Evolutionary conservation across 2,888 invertebrate genomes (phyloP).

Genomic region (Caenorhabditis japonica): DNA sequence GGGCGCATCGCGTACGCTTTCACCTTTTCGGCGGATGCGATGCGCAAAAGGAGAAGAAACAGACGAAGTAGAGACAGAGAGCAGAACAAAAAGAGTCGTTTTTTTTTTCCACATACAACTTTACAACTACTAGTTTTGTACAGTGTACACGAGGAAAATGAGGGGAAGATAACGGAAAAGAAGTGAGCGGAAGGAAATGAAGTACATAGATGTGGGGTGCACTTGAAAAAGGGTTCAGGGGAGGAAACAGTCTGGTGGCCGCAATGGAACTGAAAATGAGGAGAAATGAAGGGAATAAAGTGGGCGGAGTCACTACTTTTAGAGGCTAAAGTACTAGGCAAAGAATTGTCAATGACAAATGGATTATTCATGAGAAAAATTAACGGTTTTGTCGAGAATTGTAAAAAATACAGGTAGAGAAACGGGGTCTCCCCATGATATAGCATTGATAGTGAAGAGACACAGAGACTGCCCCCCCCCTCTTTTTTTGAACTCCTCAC

Average conservation of each 20-base stretch:
- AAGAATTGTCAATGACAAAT: neutral
- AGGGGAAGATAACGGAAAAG: constrained; percentile 40
- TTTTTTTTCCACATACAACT: constrained; percentile 27
- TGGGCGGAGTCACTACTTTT: neutral
- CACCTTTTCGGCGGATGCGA: constrained; percentile 28
- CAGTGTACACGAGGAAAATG: constrained; percentile 40
- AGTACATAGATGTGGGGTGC: constrained; percentile 10
- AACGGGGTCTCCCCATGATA: too few relatives aligned
- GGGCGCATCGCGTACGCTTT: constrained; percentile 41
- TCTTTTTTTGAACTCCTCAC: too few relatives aligned
- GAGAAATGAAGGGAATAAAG: neutral
- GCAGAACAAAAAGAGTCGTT: constrained; percentile 13
- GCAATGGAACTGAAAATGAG: constrained; percentile 9
- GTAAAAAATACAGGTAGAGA: too few relatives aligned
- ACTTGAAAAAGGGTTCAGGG: constrained; percentile 19
- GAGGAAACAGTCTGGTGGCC: constrained; percentile 37
- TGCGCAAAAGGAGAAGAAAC: neutral
- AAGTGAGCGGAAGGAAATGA: constrained; percentile 19
- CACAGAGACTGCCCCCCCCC: too few relatives aligned
- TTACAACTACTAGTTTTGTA: constrained; percentile 52
- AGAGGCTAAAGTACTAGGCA: neutral
- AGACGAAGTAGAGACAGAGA: constrained; percentile 13
- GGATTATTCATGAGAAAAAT: too few relatives aligned
- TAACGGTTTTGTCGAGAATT: too few relatives aligned
- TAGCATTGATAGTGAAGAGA: too few relatives aligned